Evolutionary conservation across 2,113 vertebrate species (phyloP).

Genomic region (Clarias macrocephalus): DNA sequence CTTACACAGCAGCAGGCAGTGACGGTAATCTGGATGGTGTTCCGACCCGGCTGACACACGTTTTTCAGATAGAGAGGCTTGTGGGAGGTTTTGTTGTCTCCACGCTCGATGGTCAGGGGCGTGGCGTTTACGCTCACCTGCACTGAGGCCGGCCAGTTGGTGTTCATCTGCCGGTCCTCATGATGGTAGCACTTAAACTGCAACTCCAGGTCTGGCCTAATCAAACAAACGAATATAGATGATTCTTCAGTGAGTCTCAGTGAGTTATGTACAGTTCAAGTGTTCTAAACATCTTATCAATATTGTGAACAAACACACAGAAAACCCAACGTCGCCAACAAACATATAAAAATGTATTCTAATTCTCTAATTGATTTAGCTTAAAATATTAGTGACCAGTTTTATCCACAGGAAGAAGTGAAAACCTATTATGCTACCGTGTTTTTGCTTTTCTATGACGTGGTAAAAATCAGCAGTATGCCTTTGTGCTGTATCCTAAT

Average conservation of each 20-base stretch:
- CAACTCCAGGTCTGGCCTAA: constrained; percentile 91
- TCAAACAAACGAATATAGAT: constrained; percentile 41
- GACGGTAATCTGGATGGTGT: constrained; percentile 96
- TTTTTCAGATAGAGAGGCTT: constrained; percentile 95
- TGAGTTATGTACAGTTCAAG: not conserved
- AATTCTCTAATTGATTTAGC: not conserved
- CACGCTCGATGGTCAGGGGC: constrained; percentile 87
- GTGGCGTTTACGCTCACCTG: constrained; percentile 95
- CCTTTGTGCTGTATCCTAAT: not conserved
- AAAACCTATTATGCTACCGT: not conserved
- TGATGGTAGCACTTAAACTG: constrained; percentile 98
- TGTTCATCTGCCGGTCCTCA: constrained; percentile 95
- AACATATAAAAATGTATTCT: not conserved
- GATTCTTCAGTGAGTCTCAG: not conserved
- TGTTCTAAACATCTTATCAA: not conserved
- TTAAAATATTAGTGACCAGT: not conserved
- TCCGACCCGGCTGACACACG: constrained; percentile 91
- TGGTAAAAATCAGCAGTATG: not conserved
- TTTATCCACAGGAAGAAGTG: not conserved
- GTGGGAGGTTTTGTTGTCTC: constrained; percentile 96
- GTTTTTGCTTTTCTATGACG: not conserved
- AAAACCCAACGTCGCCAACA: not conserved
- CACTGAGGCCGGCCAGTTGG: constrained; percentile 95
- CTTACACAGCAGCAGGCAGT: constrained; percentile 95
- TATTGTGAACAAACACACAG: not conserved